Base-by-base conservation (phyloP, 1,140 invertebrate genomes). In the Drosophila littoralis region DNA sequence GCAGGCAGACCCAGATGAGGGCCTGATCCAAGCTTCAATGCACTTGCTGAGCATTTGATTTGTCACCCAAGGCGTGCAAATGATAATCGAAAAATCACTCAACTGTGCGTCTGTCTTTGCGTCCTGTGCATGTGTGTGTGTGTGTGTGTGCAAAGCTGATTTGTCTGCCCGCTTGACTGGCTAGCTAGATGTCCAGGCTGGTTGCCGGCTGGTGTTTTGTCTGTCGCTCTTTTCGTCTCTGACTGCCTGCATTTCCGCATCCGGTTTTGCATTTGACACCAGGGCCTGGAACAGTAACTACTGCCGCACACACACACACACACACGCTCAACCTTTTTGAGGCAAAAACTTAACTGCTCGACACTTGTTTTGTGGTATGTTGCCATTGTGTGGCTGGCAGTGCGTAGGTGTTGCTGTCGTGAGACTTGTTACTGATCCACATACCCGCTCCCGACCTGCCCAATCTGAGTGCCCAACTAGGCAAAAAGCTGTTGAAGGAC, bases 71-170 rank as follows among this genome's bases (percentile, higher is more conserved):
- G 84, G 84, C 84, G 84, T 88, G 79, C 84, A 88, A 88, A 88
- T 88, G 84, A 88, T 88, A 88, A 88, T 88, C 84, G 84, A 88
- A 88, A 88, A 88, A 88, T 88, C 84, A 88, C 84, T 88, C 84
- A 88, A 79, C 84, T 89, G 84, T 89, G 79, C 43, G 79, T 83
- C 77, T 77, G 32, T 65, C 65, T 60, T 28, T 1, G 15, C 36
- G 48, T 38, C 17, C 3, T 51, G 13, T n/a, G 43, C 13, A 32
- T 38, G 15, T 58, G 28, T 61, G 15, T 60, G 54, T 58, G 45
- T 66, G 54, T 68, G 70, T 66, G 72, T 72, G 58, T 65, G 68
- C 58, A 88, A 88, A 88, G 84, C 84, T 84, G 84, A 89, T 89
- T 88, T 88, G 80, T 83, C 80, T 88, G 84, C 73, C 67, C 80